phyloP scores from a whole-genome alignment of 2,888 invertebrate species.

The Aporophyla nigra region DNA sequence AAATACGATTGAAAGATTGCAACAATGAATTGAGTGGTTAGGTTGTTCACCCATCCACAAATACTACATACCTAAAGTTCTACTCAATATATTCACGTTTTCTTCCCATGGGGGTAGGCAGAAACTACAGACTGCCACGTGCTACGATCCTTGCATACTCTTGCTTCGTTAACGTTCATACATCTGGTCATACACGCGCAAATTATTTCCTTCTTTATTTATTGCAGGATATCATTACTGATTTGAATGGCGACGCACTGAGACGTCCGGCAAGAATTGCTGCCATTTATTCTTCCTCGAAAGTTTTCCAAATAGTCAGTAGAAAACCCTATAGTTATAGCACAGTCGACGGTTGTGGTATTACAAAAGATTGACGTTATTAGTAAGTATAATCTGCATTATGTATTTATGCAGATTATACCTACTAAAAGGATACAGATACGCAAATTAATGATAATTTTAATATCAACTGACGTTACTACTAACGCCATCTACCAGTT shows the following conservation, averaged over 20 bases:
- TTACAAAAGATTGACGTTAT: neutral
- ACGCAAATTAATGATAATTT: constrained; percentile 38
- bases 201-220: neutral
- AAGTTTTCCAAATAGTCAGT: neutral
- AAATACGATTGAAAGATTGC: constrained; percentile 36
- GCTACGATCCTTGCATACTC: too few species aligned
- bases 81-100: neutral
- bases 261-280: neutral
- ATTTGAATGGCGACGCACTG: neutral
- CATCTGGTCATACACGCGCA: too few species aligned
- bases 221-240: neutral
- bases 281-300: too few species aligned
- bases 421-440: constrained; percentile 15
- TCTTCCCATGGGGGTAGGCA: too few species aligned
- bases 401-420: constrained; percentile 4
- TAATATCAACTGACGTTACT: neutral
- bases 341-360: neutral
- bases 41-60: constrained; percentile 37
- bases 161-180: too few species aligned
- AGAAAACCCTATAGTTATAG: neutral
- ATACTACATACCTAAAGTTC: neutral
- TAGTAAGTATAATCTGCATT: too few species aligned
- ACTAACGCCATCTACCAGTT: constrained; percentile 52
- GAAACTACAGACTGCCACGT: too few species aligned
- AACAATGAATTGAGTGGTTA: constrained; percentile 12